Base-by-base conservation (phyloP, 2,888 invertebrate genomes). In the Pristionchus arcanus region DNA sequence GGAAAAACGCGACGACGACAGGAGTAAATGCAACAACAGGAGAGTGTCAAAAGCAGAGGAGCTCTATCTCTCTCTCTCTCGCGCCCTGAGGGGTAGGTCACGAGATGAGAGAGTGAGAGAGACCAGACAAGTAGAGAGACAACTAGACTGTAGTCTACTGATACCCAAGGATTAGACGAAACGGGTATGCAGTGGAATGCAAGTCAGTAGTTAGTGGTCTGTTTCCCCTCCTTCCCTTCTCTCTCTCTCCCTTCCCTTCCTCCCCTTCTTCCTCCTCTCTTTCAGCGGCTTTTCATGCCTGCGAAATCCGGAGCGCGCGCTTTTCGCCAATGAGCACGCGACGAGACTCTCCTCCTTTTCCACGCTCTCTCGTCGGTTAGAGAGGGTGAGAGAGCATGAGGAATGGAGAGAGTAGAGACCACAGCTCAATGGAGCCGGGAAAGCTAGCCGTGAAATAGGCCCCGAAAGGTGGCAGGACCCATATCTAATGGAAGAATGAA, bases 201-300 rank as follows among this genome's bases (percentile, higher is more conserved):
- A 49, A 49, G 42, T 49, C 42, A 49, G 71, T 34, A 77, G 74
- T 77, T 42, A 71, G 31, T 71, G 31, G 31, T 31, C 71, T 31
- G 31, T 34, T 49, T 49, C 42, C 42, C 42, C 71, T 68, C 25
- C 19, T 71, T 21, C 34, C 71, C 34, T 34, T 34, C 71, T 71
- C 34, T 71, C 71, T 71, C 71, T 34, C 71, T 31, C 15, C 31
- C 28, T 28, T 49, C 77, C 9, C 77, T 49, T n/a, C 49, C 77
- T 42, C 13, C 21, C n/a, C 42, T 42, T 15, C 81, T 81, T 53
- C 28, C 34, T 25, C 49, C 81, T 81, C 37, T 34, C 81, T 53
- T 53, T 81, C 81, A 81, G 37, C 42, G 81, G 81, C 81, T 81
- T 81, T 81, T 81, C 81, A 81, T 81, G 81, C 81, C 81, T 81